Conservation (phyloP, 2,888 invertebrate species). For the Pycnomerus fuliginosus region DNA sequence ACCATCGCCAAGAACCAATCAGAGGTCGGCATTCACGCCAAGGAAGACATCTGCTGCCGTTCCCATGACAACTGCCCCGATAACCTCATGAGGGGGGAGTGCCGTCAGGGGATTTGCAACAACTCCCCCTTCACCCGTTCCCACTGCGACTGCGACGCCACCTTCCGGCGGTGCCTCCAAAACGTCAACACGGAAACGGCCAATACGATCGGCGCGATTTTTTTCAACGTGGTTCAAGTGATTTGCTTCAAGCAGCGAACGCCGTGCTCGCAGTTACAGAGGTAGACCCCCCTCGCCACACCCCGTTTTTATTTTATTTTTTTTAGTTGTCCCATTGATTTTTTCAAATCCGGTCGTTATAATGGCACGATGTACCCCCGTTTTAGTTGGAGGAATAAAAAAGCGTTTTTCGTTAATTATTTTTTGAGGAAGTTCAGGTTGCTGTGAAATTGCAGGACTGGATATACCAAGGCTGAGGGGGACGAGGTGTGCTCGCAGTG, state of each 20-base stretch:
- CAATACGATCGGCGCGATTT: slow-evolving; percentile 69
- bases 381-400: slow-evolving; percentile 23
- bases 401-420: slow-evolving; percentile 29
- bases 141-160: slow-evolving; percentile 73
- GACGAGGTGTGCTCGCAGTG: slow-evolving; percentile 61
- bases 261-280: slow-evolving; percentile 64
- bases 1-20: slow-evolving; percentile 61
- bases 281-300: slow-evolving; percentile 48
- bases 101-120: slow-evolving; percentile 67
- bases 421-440: slow-evolving; percentile 31
- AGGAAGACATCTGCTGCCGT: slow-evolving; percentile 71
- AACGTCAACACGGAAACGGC: slow-evolving; percentile 68
- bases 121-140: slow-evolving; percentile 67
- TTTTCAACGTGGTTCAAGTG: slow-evolving; percentile 73
- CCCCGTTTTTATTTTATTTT: slow-evolving; percentile 20
- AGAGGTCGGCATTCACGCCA: slow-evolving; percentile 63
- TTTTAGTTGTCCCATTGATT: slow-evolving; percentile 9
- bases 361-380: slow-evolving; percentile 8
- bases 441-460: slow-evolving; percentile 54
- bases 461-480: slow-evolving; percentile 60
- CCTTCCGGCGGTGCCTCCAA: slow-evolving; percentile 69
- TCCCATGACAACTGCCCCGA: slow-evolving; percentile 72
- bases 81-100: slow-evolving; percentile 60
- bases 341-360: slow-evolving; percentile 20
- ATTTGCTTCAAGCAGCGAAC: slow-evolving; percentile 69